These are phyloP conservation scores for Callorhinus ursinus DNA, from an alignment of 2,113 vertebrate species.

Conservation along the genomic window DNA sequence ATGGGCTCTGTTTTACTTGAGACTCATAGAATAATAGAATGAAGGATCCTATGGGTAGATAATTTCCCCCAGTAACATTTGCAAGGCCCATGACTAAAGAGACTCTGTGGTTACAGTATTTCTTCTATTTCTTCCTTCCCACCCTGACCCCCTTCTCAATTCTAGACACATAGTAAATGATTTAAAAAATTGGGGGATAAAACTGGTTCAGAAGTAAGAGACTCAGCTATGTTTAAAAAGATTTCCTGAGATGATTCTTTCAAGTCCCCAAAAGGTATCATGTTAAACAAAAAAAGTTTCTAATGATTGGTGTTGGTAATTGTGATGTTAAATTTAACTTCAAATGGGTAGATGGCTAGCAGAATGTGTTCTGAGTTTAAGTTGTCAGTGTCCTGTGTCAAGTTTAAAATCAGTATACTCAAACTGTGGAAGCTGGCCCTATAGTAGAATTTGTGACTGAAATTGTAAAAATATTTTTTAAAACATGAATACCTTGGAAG, in stretches of 20 bases:
- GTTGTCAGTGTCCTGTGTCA: not conserved
- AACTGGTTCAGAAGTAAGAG: not conserved
- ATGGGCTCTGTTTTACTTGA: not conserved
- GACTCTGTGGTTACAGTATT: not conserved
- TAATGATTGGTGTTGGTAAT: not conserved
- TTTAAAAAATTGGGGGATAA: not conserved
- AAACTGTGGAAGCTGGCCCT: constrained; percentile 15
- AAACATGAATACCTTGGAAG: not conserved
- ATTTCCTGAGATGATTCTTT: not conserved
- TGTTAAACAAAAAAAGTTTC: not conserved
- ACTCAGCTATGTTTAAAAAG: not conserved
- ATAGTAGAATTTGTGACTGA: constrained; percentile 37
- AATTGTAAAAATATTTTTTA: not conserved
- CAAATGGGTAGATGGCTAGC: not conserved
- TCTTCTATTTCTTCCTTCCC: not conserved
- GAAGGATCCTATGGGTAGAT: not conserved
- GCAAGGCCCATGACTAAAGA: not conserved
- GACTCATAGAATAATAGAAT: not conserved
- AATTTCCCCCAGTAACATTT: not conserved
- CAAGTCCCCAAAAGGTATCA: not conserved
- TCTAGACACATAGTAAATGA: not conserved
- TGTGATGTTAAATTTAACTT: constrained; percentile 38
- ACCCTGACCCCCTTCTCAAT: not conserved
- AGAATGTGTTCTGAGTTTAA: constrained; percentile 28
- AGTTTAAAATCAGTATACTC: not conserved